Percentiles rank a stretch among this genome's conserved stretches.
Conservation (phyloP, 2,113 vertebrate genomes). For the Rhabdornis inornatus region DNA sequence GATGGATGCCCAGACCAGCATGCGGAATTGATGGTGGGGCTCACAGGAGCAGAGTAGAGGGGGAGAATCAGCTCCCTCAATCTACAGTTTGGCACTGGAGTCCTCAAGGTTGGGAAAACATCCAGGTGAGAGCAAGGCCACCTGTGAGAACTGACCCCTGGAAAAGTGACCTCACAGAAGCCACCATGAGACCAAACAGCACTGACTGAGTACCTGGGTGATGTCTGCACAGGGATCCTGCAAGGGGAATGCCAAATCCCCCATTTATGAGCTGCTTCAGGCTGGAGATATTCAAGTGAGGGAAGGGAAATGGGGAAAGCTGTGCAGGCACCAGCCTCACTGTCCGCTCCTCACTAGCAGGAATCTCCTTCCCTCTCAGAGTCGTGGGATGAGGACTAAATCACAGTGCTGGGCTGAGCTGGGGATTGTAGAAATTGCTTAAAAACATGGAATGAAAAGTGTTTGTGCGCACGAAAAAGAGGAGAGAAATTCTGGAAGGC, state of each 20-base stretch:
- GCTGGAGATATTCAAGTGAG: fast-evolving
- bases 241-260: background rate
- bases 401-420: fast-evolving
- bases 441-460: background rate
- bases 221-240: background rate
- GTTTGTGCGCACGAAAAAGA: background rate
- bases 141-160: background rate
- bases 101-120: background rate
- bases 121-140: background rate
- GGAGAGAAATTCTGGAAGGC: background rate
- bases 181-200: background rate
- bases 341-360: background rate
- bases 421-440: background rate
- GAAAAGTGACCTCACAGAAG: background rate
- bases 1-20: background rate
- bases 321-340: fast-evolving
- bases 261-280: background rate
- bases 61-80: background rate
- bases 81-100: background rate
- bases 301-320: background rate
- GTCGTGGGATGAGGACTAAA: background rate
- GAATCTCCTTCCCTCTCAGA: background rate
- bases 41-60: background rate
- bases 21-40: background rate
- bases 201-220: fast-evolving